Evolutionary conservation across 2,888 invertebrate genomes (phyloP).

Genomic region (Sussaba pulchella): DNA sequence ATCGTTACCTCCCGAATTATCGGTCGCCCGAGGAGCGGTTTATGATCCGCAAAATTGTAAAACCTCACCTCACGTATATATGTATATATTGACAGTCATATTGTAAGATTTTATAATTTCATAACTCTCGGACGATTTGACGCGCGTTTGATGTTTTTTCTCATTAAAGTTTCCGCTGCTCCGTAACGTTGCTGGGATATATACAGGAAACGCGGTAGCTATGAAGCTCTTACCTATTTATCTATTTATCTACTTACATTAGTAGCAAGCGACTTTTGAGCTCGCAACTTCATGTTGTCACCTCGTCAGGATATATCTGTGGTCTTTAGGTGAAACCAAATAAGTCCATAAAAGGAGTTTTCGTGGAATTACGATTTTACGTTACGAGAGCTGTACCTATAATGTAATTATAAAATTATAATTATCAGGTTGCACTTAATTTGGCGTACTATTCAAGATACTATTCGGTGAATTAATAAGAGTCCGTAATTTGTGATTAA

Average conservation of each 20-base stretch:
- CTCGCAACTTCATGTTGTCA: constrained; percentile 57
- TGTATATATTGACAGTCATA: constrained; percentile 3
- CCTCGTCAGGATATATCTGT: constrained; percentile 48
- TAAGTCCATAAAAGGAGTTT: no score
- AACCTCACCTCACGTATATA: constrained; percentile 31
- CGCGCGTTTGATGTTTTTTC: constrained; percentile 66
- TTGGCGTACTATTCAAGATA: no score
- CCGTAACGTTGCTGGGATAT: constrained; percentile 1
- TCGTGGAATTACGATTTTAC: no score
- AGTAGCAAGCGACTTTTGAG: constrained; percentile 32
- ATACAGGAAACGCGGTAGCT: not conserved
- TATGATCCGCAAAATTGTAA: constrained; percentile 72
- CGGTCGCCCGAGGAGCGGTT: constrained; percentile 58
- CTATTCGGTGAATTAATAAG: no score
- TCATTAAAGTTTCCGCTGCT: constrained; percentile 60
- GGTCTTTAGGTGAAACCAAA: no score
- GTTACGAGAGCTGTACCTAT: no score
- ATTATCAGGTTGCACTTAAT: no score
- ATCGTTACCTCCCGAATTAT: constrained; percentile 67
- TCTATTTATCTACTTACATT: no score
- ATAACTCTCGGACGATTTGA: constrained; percentile 70
- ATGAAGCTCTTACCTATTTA: no score
- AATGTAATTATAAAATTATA: no score
- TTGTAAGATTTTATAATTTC: constrained; percentile 70
- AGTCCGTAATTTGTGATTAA: no score